Base-by-base conservation (phyloP, 2,113 vertebrate genomes). In the Collichthys lucidus region DNA sequence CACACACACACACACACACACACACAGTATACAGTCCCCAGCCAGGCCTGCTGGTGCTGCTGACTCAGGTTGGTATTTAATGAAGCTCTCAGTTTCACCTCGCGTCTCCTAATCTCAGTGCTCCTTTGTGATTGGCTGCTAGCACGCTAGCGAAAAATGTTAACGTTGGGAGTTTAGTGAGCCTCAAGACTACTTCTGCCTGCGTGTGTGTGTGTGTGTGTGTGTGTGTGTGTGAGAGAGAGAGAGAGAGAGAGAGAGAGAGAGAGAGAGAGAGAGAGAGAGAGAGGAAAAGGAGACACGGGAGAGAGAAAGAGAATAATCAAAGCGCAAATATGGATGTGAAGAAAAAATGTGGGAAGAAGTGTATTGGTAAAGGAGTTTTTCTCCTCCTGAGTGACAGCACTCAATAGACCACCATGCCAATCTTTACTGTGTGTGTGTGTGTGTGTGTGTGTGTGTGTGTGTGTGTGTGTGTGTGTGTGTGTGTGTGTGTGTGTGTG, bases 41-140 rank as follows among this genome's bases (percentile, higher is more conserved):
- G 80, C 35, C 74, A 73, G 68, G 46, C 75, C 84, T 80, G 78
- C 82, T 78, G 56, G 70, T 75, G 79, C 85, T 95, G 95, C 94
- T 95, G 95, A 95, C 86, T 96, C 94, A 94, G 93, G 89, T 73
- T 91, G 83, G 89, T 92, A 91, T 92, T 93, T 94, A 94, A 96
- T 94, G 93, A 95, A 94, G 84, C 91, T 93, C 89, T 86, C 88
- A 87, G 85, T 94, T 95, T 94, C 92, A 95, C 92, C 92, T 91
- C 80, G 74, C 63, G 61, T 92, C 89, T 92, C 86, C 79, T 90
- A 90, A 94, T 93, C 91, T 94, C 91, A 88, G 86, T 73, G 86
- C 92, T 87, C 82, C n/a, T 74, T 81, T 74, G 17, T 88, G 89
- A 93, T 92, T 93, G 94, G 94, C 92, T 90, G 89, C 69, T 29